Evolutionary conservation across 2,888 invertebrate species (phyloP).

Genomic region (Tridacna crocea): DNA sequence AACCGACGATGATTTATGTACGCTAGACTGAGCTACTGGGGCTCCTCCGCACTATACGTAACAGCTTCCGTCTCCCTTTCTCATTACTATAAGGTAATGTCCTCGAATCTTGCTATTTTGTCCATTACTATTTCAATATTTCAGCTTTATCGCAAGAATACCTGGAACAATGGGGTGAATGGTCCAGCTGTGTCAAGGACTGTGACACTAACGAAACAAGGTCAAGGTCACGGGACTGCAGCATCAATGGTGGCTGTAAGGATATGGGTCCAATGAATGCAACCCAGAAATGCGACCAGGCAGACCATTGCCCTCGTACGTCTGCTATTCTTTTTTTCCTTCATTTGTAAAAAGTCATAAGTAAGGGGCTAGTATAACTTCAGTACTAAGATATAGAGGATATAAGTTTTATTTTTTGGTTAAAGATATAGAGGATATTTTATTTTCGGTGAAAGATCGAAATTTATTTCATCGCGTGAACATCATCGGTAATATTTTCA

Average conservation of each 20-base stretch:
- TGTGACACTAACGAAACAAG: slow-evolving; percentile 28
- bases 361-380: background rate
- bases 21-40: too few relatives aligned
- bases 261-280: slow-evolving; percentile 15
- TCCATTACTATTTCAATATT: background rate
- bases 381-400: background rate
- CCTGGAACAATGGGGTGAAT: slow-evolving; percentile 35
- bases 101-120: too few relatives aligned
- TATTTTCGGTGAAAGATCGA: too few relatives aligned
- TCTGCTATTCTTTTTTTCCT: too few relatives aligned
- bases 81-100: too few relatives aligned
- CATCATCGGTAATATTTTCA: too few relatives aligned
- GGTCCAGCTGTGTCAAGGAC: slow-evolving; percentile 34
- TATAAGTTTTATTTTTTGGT: too few relatives aligned
- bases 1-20: too few relatives aligned
- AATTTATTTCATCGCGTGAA: too few relatives aligned
- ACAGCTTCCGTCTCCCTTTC: too few relatives aligned
- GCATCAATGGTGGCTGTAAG: slow-evolving; percentile 29
- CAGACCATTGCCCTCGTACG: slow-evolving; percentile 42
- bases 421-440: too few relatives aligned
- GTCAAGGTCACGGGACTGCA: slow-evolving; percentile 44
- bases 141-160: slow-evolving; percentile 16
- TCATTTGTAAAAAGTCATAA: background rate
- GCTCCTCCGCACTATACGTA: too few relatives aligned
- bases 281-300: slow-evolving; percentile 38